phyloP scores from a whole-genome alignment of 2,113 vertebrate species.

The Miniopterus natalensis region DNA sequence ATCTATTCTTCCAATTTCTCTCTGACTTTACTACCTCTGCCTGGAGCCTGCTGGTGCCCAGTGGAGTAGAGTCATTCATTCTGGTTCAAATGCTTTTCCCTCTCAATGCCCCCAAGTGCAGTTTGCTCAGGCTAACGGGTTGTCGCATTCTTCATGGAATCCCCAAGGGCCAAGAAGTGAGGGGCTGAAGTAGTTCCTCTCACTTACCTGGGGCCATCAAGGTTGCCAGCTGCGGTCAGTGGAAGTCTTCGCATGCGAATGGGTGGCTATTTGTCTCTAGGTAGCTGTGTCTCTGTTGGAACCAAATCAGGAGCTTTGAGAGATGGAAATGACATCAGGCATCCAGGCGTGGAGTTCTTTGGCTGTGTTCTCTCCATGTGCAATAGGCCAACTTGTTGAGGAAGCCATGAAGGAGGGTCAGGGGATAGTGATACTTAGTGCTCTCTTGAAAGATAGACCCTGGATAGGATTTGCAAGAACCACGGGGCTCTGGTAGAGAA shows the following conservation, averaged over 20 bases:
- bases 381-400: neutral
- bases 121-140: neutral
- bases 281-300: neutral
- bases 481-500: neutral
- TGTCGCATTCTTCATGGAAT: neutral
- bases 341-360: neutral
- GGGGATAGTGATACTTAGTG: neutral
- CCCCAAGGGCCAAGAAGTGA: neutral
- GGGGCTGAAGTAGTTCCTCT: neutral
- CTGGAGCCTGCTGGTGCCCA: too few species aligned
- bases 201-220: neutral
- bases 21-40: neutral
- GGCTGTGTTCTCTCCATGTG: neutral
- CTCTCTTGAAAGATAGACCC: neutral
- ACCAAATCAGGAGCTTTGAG: neutral
- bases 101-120: fast-evolving
- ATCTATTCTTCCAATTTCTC: neutral
- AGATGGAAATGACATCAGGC: neutral
- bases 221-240: neutral
- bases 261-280: neutral
- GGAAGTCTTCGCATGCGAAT: neutral
- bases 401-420: neutral
- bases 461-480: neutral
- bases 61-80: neutral
- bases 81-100: neutral